Evolutionary conservation across 2,113 vertebrate species (phyloP).

Genomic region (Hippocampus mohnikei): DNA sequence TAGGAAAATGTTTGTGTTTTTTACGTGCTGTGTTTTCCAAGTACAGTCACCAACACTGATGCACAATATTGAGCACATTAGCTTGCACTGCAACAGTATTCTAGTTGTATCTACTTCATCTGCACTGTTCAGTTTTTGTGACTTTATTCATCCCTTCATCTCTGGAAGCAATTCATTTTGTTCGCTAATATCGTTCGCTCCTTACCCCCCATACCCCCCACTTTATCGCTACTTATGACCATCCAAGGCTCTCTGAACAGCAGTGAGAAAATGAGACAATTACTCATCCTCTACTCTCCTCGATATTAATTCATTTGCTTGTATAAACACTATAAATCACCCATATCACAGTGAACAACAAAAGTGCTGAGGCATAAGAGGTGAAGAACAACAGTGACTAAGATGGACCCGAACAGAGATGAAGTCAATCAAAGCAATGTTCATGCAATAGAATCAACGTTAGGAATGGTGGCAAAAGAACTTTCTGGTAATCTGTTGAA

Average conservation of each 20-base stretch:
- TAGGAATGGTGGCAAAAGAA: conserved; percentile 6
- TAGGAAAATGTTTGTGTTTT: too few relatives aligned
- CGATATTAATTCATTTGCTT: conserved; percentile 29
- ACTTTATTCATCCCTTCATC: not conserved
- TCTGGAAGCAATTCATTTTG: not conserved
- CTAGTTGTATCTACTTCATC: not conserved
- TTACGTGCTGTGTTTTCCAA: too few relatives aligned
- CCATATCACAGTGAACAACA: conserved; percentile 31
- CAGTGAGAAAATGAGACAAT: conserved; percentile 36
- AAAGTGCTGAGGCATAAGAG: conserved; percentile 29
- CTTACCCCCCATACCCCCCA: not conserved
- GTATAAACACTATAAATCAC: conserved; percentile 49
- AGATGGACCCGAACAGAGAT: conserved; percentile 24
- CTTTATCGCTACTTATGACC: conserved; percentile 7
- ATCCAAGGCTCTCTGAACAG: not conserved
- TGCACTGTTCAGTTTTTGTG: not conserved
- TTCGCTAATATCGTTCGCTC: not conserved
- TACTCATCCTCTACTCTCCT: conserved; percentile 17
- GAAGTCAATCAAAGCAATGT: not conserved
- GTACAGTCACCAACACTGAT: not conserved
- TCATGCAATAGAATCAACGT: conserved; percentile 12
- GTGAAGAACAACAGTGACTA: conserved; percentile 26
- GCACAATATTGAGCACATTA: not conserved
- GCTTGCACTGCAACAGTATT: not conserved
- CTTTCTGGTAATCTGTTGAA: conserved; percentile 9